Evolutionary conservation across 2,888 invertebrate genomes (phyloP).

Genomic region (Psylliodes chrysocephalus): DNA sequence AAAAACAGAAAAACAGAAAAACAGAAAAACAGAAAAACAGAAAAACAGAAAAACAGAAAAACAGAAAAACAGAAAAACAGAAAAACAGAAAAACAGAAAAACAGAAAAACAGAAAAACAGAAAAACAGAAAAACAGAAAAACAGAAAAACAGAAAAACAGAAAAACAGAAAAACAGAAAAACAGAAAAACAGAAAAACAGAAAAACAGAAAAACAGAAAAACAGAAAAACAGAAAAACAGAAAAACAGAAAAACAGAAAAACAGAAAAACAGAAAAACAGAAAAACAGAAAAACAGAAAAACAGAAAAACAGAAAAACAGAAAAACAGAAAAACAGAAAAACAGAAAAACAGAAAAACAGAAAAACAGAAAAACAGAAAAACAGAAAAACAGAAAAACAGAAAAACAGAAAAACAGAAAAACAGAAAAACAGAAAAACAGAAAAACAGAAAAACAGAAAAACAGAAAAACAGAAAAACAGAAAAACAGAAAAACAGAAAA

Average conservation of each 20-base stretch:
- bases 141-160: slow-evolving; percentile 27
- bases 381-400: slow-evolving; percentile 25
- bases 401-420: slow-evolving; percentile 28
- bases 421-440: slow-evolving; percentile 21
- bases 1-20: slow-evolving; percentile 32
- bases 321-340: slow-evolving; percentile 20
- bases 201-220: slow-evolving; percentile 36
- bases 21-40: slow-evolving; percentile 32
- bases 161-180: slow-evolving; percentile 24
- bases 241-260: slow-evolving; percentile 36
- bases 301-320: slow-evolving; percentile 31
- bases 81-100: slow-evolving; percentile 22
- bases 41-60: slow-evolving; percentile 32
- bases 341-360: slow-evolving; percentile 22
- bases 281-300: slow-evolving; percentile 36
- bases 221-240: slow-evolving; percentile 37
- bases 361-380: slow-evolving; percentile 28
- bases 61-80: slow-evolving; percentile 32
- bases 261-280: slow-evolving; percentile 37
- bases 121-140: slow-evolving; percentile 25
- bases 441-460: slow-evolving; percentile 25
- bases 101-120: slow-evolving; percentile 29
- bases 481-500: slow-evolving; percentile 29
- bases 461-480: slow-evolving; percentile 30
- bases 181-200: slow-evolving; percentile 30